Evolutionary conservation across 2,888 invertebrate genomes (phyloP).

Genomic region (Spodoptera picta): DNA sequence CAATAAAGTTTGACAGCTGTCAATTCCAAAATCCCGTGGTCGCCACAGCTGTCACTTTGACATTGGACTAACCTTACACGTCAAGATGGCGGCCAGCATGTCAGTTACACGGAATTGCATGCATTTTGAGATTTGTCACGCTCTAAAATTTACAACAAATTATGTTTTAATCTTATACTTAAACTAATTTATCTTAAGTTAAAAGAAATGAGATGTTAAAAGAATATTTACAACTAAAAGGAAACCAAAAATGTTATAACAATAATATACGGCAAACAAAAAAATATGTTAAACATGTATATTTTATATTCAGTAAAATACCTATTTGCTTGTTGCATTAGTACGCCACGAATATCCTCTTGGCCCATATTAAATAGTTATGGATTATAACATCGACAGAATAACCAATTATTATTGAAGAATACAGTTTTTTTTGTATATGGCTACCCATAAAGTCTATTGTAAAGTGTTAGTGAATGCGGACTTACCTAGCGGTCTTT

Average conservation of each 20-base stretch:
- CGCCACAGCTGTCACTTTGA: slow-evolving; percentile 70
- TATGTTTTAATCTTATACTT: slow-evolving; percentile 40
- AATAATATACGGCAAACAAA: slow-evolving; percentile 35
- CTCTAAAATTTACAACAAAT: slow-evolving; percentile 81
- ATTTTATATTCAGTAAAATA: background rate
- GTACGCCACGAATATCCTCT: too few species aligned
- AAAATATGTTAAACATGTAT: slow-evolving; percentile 14
- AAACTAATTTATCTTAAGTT: slow-evolving; percentile 31
- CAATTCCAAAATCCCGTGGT: slow-evolving; percentile 47
- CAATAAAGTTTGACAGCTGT: slow-evolving; percentile 60
- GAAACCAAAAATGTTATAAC: slow-evolving; percentile 17
- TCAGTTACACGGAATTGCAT: slow-evolving; percentile 83
- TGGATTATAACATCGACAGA: too few species aligned
- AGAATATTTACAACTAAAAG: slow-evolving; percentile 44
- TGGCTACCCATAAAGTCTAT: too few species aligned
- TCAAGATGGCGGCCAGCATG: slow-evolving; percentile 80
- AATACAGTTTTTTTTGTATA: too few species aligned
- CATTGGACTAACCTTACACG: slow-evolving; percentile 82
- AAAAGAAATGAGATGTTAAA: slow-evolving; percentile 29
- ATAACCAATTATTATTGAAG: too few species aligned
- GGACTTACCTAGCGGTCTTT: slow-evolving; percentile 75
- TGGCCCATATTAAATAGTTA: too few species aligned
- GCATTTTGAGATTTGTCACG: slow-evolving; percentile 85
- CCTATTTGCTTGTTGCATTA: background rate
- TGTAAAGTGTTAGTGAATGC: background rate